A percentile compares a stretch with the other conserved stretches of the same genome.
phyloP scores from a whole-genome alignment of 2,113 vertebrate species.

The Eretmochelys imbricata region DNA sequence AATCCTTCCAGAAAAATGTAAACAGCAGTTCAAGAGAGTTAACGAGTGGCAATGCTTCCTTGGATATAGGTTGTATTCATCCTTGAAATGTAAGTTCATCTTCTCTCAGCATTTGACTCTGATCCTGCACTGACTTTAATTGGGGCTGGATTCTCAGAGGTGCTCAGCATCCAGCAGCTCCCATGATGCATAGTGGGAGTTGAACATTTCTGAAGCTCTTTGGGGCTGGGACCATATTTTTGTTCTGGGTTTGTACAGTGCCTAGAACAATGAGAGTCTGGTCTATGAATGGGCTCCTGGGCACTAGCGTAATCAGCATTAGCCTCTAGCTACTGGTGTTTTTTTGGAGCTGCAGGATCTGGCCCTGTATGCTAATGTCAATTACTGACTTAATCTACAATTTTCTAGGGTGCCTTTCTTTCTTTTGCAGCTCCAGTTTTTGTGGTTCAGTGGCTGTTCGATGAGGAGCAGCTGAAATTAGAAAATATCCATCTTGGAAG shows the following conservation, averaged over 20 bases:
- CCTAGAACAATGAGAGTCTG: background rate
- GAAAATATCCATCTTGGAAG: constrained; percentile 86
- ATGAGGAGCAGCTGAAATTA: constrained; percentile 84
- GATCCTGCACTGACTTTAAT: background rate
- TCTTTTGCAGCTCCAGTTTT: constrained; percentile 81
- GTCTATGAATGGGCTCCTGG: background rate
- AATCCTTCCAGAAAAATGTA: constrained; percentile 83
- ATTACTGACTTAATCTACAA: background rate
- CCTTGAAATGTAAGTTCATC: constrained; percentile 80
- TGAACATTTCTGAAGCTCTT: background rate
- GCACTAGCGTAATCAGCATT: background rate
- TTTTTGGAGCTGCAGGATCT: background rate
- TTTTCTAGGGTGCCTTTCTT: background rate
- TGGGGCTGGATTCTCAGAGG: background rate
- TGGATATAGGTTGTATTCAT: constrained; percentile 82
- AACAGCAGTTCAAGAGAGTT: constrained; percentile 81
- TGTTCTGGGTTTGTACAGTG: background rate
- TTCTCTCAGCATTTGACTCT: background rate
- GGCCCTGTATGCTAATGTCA: background rate
- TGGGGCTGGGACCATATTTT: background rate
- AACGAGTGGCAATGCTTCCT: constrained; percentile 89
- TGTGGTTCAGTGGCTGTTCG: constrained; percentile 88
- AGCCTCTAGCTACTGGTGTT: background rate
- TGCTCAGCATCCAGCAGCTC: background rate
- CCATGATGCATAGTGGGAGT: background rate